Evolutionary conservation across 2,797 vertebrate genomes (phyloP).

Genomic region (Limnodromus scolopaceus): DNA sequence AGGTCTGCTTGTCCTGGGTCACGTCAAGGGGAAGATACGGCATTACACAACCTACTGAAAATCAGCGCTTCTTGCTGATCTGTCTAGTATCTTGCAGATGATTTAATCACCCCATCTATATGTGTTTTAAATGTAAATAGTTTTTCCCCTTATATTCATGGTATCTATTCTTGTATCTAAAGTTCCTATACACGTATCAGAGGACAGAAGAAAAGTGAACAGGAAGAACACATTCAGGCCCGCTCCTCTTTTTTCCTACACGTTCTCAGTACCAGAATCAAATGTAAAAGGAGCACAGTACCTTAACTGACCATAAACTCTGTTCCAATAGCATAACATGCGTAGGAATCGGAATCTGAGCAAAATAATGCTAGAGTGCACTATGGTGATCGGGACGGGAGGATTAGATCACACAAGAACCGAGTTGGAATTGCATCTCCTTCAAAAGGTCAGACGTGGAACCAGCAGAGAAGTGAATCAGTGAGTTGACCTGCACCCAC

Average conservation of each 20-base stretch:
- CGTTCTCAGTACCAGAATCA: background rate
- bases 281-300: background rate
- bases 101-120: background rate
- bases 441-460: background rate
- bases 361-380: background rate
- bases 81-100: background rate
- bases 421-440: background rate
- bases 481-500: background rate
- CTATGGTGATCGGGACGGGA: background rate
- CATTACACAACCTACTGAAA: background rate
- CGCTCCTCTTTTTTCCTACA: background rate
- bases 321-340: background rate
- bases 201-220: background rate
- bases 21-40: rapidly evolving
- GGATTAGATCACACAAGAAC: background rate
- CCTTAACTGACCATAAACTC: background rate
- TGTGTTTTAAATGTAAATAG: background rate
- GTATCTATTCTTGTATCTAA: background rate
- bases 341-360: background rate
- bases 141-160: background rate
- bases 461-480: background rate
- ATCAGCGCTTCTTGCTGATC: background rate
- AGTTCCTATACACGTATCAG: background rate
- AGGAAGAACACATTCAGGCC: background rate
- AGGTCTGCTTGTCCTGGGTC: background rate